Conservation (phyloP, 2,797 vertebrate genomes). For the Rhadinocentrus ornatus region DNA sequence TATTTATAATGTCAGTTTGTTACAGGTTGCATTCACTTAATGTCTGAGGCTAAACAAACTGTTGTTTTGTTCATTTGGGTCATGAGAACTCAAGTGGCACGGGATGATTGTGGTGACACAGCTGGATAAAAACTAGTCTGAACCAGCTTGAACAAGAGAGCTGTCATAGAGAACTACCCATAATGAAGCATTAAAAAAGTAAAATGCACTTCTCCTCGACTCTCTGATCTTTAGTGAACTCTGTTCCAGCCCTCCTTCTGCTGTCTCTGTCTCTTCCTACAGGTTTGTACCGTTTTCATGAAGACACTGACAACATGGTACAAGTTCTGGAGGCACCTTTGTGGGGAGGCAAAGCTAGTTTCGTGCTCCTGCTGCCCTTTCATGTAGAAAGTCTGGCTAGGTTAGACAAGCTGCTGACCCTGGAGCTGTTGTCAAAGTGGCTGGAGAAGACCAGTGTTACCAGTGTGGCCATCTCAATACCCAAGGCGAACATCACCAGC, state of each 20-base stretch:
- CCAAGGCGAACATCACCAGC: slow-evolving; percentile 70
- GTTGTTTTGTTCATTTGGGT: background rate
- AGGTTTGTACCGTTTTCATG: slow-evolving; percentile 72
- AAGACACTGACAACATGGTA: slow-evolving; percentile 79
- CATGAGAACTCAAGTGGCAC: slow-evolving; percentile 3
- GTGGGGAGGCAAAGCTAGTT: slow-evolving; percentile 66
- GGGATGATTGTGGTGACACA: background rate
- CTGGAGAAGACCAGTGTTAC: slow-evolving; percentile 58
- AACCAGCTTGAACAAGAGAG: slow-evolving; percentile 10
- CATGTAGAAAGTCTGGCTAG: slow-evolving; percentile 72
- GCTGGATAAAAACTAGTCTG: slow-evolving; percentile 12
- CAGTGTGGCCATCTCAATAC: slow-evolving; percentile 74
- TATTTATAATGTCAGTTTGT: slow-evolving; percentile 3
- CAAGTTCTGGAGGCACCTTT: slow-evolving; percentile 75
- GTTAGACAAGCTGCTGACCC: slow-evolving; percentile 75
- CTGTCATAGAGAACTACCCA: background rate
- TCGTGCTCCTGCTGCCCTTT: slow-evolving; percentile 77
- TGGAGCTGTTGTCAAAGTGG: slow-evolving; percentile 72
- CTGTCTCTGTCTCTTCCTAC: slow-evolving; percentile 18
- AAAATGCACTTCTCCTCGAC: slow-evolving; percentile 4
- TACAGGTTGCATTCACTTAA: background rate
- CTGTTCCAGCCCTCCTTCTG: background rate
- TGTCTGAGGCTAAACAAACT: slow-evolving; percentile 4
- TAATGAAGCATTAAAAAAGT: slow-evolving; percentile 4
- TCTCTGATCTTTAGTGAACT: slow-evolving; percentile 8